phyloP scores from a whole-genome alignment of 2,797 vertebrate species.

The Chaunax sp. region DNA sequence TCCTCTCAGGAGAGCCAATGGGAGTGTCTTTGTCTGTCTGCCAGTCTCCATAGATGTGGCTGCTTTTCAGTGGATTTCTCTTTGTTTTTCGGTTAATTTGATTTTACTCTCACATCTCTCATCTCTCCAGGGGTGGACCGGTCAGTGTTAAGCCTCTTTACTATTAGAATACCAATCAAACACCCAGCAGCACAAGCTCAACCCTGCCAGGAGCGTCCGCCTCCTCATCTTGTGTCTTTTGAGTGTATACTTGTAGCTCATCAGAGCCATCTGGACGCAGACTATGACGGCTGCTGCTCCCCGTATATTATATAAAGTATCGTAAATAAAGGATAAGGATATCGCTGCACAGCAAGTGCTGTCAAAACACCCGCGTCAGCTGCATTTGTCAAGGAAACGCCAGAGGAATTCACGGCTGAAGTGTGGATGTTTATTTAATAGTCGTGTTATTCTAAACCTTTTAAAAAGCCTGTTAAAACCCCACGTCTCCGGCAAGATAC shows the following conservation, averaged over 20 bases:
- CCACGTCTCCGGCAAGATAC: constrained; percentile 9
- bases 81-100: constrained; percentile 67
- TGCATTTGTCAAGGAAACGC: constrained; percentile 19
- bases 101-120: constrained; percentile 52
- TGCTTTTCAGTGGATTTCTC: constrained; percentile 40
- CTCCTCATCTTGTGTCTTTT: constrained; percentile 45
- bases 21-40: constrained; percentile 60
- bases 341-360: constrained; percentile 3
- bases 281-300: constrained; percentile 1
- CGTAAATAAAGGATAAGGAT: constrained; percentile 42
- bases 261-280: constrained; percentile 40
- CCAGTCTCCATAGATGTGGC: constrained; percentile 49
- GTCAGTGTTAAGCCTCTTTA: constrained; percentile 24
- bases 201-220: constrained; percentile 45
- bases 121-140: constrained; percentile 39
- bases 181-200: constrained; percentile 32
- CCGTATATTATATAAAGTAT: constrained; percentile 11
- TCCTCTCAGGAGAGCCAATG: constrained; percentile 60
- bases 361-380: constrained; percentile 16
- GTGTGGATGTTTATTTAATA: constrained; percentile 41
- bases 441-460: neutral
- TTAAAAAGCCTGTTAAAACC: constrained; percentile 17
- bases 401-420: constrained; percentile 3
- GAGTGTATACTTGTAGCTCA: constrained; percentile 30
- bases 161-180: constrained; percentile 54